phyloP scores from a whole-genome alignment of 2,888 invertebrate genomes.

The Patella depressa region DNA sequence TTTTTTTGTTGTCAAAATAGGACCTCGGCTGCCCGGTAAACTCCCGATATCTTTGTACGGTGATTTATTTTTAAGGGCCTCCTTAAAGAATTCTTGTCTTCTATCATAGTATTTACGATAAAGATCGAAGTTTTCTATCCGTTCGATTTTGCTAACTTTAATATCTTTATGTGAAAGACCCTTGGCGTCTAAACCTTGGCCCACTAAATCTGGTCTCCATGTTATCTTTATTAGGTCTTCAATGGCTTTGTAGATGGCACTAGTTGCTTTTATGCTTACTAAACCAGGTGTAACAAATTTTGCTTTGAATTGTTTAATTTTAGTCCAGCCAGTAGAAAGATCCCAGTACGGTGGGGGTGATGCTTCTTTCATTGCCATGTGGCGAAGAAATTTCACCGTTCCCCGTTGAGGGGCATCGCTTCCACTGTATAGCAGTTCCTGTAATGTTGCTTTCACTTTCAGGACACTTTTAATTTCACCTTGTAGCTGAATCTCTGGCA shows the following conservation, averaged over 20 bases:
- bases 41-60: slow-evolving; percentile 28
- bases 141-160: slow-evolving; percentile 42
- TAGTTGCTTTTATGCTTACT: neutral
- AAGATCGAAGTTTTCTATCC: slow-evolving; percentile 50
- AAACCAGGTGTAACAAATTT: neutral
- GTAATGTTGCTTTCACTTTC: slow-evolving; percentile 11
- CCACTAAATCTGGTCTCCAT: slow-evolving; percentile 36
- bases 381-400: slow-evolving; percentile 32
- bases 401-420: slow-evolving; percentile 21
- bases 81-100: slow-evolving; percentile 34
- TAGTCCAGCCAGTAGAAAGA: slow-evolving; percentile 12
- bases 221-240: slow-evolving; percentile 40
- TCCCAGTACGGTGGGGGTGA: slow-evolving; percentile 39
- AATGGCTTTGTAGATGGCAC: slow-evolving; percentile 35
- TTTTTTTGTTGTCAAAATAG: slow-evolving; percentile 14
- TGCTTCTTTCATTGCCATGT: slow-evolving; percentile 34
- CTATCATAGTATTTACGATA: slow-evolving; percentile 41
- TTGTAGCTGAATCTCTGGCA: slow-evolving; percentile 19
- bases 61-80: slow-evolving; percentile 24
- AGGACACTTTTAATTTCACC: slow-evolving; percentile 25
- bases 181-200: slow-evolving; percentile 49
- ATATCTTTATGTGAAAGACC: slow-evolving; percentile 33
- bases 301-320: neutral
- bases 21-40: slow-evolving; percentile 21
- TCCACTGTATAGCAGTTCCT: slow-evolving; percentile 17